Conservation (phyloP, 2,888 invertebrate genomes). For the Scaptomyza tumidula region DNA sequence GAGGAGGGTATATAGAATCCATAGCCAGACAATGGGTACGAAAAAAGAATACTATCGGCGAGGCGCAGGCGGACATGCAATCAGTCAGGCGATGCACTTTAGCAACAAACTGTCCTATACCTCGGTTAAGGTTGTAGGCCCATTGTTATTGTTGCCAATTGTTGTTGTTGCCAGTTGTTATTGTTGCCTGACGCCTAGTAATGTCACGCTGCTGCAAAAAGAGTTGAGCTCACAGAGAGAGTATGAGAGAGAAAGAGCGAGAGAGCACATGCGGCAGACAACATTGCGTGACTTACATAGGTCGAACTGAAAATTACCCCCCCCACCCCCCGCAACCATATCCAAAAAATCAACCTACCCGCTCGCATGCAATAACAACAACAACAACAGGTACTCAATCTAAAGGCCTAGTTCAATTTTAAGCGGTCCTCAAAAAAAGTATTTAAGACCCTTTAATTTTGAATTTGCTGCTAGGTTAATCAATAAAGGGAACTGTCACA, state of each 20-base stretch:
- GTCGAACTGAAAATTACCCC: conserved; percentile 42
- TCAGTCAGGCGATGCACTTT: conserved; percentile 77
- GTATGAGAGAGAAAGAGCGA: not conserved
- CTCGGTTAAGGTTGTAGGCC: conserved; percentile 28
- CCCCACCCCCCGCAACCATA: not conserved
- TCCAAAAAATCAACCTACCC: not conserved
- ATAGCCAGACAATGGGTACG: conserved; percentile 50
- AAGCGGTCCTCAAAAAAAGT: conserved; percentile 24
- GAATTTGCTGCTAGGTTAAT: conserved; percentile 16
- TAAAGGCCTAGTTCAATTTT: conserved; percentile 74
- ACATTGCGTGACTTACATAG: conserved; percentile 78
- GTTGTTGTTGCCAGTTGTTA: conserved; percentile 33
- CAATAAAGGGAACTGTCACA: conserved; percentile 18
- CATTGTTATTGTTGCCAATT: conserved; percentile 24
- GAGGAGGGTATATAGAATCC: conserved; percentile 14
- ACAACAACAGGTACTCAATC: conserved; percentile 53
- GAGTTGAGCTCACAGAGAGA: not conserved
- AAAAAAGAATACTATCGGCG: conserved; percentile 15
- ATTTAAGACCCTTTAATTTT: conserved; percentile 20
- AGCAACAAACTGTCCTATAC: conserved; percentile 50
- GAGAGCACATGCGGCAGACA: conserved; percentile 42
- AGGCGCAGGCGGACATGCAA: conserved; percentile 68
- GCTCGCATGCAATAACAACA: conserved; percentile 28
- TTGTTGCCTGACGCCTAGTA: conserved; percentile 58
- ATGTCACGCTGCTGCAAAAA: conserved; percentile 66